Evolutionary conservation across 1,140 invertebrate genomes (phyloP).

Genomic region (Drosophila micromelanica): DNA sequence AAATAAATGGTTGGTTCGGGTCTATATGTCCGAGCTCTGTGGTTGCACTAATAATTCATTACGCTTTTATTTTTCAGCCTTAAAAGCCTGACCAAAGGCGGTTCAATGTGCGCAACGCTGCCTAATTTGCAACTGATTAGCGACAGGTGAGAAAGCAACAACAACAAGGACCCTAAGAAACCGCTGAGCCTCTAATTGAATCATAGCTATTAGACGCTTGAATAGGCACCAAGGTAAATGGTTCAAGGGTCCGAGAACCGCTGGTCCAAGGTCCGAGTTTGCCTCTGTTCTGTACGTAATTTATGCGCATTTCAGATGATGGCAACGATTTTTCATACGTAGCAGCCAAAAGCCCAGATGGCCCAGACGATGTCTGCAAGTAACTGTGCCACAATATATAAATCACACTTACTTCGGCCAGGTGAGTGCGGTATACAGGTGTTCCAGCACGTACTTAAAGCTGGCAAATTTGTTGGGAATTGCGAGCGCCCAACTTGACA

Average conservation of each 20-base stretch:
- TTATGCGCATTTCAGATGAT: conserved; percentile 66
- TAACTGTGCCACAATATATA: conserved; percentile 32
- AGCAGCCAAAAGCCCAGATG: conserved; percentile 4
- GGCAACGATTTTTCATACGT: conserved; percentile 37
- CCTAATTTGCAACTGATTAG: conserved; percentile 46
- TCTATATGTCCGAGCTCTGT: no score
- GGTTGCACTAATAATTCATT: no score
- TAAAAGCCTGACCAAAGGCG: not conserved
- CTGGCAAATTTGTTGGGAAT: conserved; percentile 40
- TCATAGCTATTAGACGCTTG: conserved; percentile 47
- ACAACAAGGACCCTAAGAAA: not conserved
- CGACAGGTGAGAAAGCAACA: conserved; percentile 9
- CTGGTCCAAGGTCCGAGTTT: not conserved
- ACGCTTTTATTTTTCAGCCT: no score
- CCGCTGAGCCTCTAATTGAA: conserved; percentile 44
- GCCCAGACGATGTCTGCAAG: conserved; percentile 16
- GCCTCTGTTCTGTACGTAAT: conserved; percentile 39
- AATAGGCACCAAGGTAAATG: conserved; percentile 2
- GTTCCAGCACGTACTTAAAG: conserved; percentile 34
- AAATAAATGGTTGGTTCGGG: no score
- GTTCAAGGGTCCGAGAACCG: not conserved
- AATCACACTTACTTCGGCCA: conserved; percentile 23
- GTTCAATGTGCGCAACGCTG: not conserved
- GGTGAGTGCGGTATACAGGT: not conserved
- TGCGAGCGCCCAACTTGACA: conserved; percentile 33